These are phyloP conservation scores for Drosophila quadrilineata DNA, from an alignment of 1,140 invertebrate species.

Conservation along the genomic window DNA sequence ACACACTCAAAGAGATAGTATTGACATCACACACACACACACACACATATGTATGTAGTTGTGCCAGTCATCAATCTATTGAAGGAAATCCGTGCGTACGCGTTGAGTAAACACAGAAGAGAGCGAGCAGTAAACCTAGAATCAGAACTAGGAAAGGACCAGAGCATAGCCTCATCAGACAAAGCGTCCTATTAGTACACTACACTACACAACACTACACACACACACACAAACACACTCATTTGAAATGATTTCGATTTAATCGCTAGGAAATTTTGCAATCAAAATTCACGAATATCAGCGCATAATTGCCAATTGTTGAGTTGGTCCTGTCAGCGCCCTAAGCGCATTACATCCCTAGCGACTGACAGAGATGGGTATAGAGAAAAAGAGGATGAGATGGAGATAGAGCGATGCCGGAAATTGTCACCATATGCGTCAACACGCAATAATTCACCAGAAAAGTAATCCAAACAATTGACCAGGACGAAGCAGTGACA, in stretches of 20 bases:
- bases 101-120: constrained; percentile 57
- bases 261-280: constrained; percentile 74
- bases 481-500: constrained; percentile 58
- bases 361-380: not conserved
- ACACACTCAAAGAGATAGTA: too few relatives aligned
- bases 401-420: constrained; percentile 5
- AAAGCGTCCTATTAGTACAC: constrained; percentile 21
- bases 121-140: constrained; percentile 3
- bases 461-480: constrained; percentile 81
- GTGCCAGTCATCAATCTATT: constrained; percentile 67
- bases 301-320: constrained; percentile 61
- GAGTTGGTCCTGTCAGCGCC: not conserved
- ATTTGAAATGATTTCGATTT: constrained; percentile 72
- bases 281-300: constrained; percentile 72
- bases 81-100: constrained; percentile 67
- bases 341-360: constrained; percentile 45
- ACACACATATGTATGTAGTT: constrained; percentile 8
- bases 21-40: constrained; percentile 9
- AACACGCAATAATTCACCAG: constrained; percentile 82
- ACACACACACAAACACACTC: constrained; percentile 6
- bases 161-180: constrained; percentile 28
- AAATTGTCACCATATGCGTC: constrained; percentile 82
- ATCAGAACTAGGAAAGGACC: constrained; percentile 1
- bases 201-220: constrained; percentile 11
- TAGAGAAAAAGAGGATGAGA: not conserved